Conservation (phyloP, 2,888 invertebrate species). For the Drosophila affinis region DNA sequence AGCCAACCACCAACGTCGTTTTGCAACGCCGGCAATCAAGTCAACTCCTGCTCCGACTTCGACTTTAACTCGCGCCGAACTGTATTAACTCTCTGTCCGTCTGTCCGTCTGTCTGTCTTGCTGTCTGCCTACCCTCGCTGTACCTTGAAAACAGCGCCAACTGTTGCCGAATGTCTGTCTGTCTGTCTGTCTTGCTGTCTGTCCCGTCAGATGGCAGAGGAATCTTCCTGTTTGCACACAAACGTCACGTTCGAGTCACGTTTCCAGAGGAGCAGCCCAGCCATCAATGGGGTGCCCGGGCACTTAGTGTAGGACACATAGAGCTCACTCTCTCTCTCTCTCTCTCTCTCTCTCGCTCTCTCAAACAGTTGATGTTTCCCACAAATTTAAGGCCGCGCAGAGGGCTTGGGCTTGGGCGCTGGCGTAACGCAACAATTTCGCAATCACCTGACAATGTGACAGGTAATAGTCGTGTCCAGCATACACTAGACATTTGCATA, state of each 20-base stretch:
- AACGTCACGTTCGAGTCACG: slow-evolving; percentile 79
- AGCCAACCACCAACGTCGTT: slow-evolving; percentile 69
- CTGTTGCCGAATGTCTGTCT: slow-evolving; percentile 56
- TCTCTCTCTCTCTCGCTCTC: too few species aligned
- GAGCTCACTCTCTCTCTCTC: not conserved
- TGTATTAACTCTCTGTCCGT: slow-evolving; percentile 73
- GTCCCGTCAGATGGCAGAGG: slow-evolving; percentile 72
- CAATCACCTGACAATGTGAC: slow-evolving; percentile 82
- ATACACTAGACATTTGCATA: slow-evolving; percentile 70
- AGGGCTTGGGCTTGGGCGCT: slow-evolving; percentile 44
- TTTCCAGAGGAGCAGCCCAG: slow-evolving; percentile 60
- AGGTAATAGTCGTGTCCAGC: slow-evolving; percentile 80
- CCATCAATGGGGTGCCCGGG: slow-evolving; percentile 50
- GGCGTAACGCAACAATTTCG: slow-evolving; percentile 79
- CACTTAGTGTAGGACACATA: slow-evolving; percentile 29
- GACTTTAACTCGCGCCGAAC: slow-evolving; percentile 66
- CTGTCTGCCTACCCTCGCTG: not conserved
- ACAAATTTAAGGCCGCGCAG: slow-evolving; percentile 70
- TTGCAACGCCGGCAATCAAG: slow-evolving; percentile 66
- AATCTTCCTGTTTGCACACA: slow-evolving; percentile 77
- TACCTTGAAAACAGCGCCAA: slow-evolving; percentile 53
- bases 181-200: slow-evolving; percentile 11
- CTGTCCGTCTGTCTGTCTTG: slow-evolving; percentile 55
- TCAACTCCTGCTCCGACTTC: slow-evolving; percentile 46
- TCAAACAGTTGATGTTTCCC: slow-evolving; percentile 70